Conservation (phyloP, 2,888 invertebrate species). For the Lithophane semibrunnea region DNA sequence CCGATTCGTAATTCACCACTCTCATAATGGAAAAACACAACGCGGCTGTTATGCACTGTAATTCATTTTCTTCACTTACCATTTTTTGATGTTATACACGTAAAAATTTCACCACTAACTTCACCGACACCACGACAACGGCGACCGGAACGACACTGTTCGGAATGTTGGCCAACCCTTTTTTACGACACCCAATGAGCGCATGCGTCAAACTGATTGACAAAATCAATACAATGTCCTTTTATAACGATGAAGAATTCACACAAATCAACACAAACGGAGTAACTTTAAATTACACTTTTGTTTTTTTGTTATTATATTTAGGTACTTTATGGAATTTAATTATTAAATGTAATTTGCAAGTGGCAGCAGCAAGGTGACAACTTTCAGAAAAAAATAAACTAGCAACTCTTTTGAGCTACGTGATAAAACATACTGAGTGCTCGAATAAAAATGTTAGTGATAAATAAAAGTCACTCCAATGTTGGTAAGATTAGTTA, state of each 20-base stretch:
- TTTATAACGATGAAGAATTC: constrained; percentile 56
- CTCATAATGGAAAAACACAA: constrained; percentile 75
- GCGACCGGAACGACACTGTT: constrained; percentile 90
- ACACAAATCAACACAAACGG: constrained; percentile 1
- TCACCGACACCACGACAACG: constrained; percentile 89
- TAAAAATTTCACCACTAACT: constrained; percentile 89
- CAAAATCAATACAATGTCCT: constrained; percentile 78
- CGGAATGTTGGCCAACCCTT: constrained; percentile 87
- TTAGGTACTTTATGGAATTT: not conserved
- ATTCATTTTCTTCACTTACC: constrained; percentile 88
- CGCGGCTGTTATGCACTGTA: constrained; percentile 80
- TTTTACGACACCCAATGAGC: constrained; percentile 85
- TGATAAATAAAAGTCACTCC: constrained; percentile 71
- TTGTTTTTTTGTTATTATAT: constrained; percentile 8
- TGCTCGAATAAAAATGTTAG: constrained; percentile 59
- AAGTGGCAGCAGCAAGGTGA: constrained; percentile 67
- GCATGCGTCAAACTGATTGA: constrained; percentile 87
- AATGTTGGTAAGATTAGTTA: constrained; percentile 75
- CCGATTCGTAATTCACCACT: constrained; percentile 71
- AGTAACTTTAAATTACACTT: constrained; percentile 22
- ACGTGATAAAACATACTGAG: constrained; percentile 67
- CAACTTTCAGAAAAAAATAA: constrained; percentile 76
- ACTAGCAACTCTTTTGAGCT: constrained; percentile 74
- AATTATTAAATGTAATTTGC: not conserved
- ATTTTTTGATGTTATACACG: constrained; percentile 90